Conservation (phyloP, 1,140 invertebrate genomes). For the Episyrphus balteatus region DNA sequence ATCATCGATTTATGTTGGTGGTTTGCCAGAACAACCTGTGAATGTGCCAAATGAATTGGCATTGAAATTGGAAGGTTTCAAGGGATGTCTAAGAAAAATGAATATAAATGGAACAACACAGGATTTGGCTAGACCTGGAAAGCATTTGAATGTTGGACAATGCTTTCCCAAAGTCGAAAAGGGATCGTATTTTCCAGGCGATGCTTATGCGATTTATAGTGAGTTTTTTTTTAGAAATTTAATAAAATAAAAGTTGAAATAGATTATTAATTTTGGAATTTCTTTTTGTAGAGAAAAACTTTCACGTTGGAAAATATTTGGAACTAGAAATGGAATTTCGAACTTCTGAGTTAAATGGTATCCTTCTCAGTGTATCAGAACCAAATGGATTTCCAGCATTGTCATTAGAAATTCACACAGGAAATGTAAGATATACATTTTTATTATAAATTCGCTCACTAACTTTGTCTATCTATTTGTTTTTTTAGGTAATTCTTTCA, state of each 20-base stretch:
- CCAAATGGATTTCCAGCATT: slow-evolving; percentile 52
- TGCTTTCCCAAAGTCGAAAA: slow-evolving; percentile 78
- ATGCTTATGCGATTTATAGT: slow-evolving; percentile 75
- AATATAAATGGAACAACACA: slow-evolving; percentile 60
- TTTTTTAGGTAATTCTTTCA: slow-evolving; percentile 51
- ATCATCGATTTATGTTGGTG: slow-evolving; percentile 67
- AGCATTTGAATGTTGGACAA: slow-evolving; percentile 61
- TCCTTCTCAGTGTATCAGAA: slow-evolving; percentile 63
- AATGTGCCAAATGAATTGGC: slow-evolving; percentile 36
- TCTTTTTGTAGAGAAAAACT: slow-evolving; percentile 50
- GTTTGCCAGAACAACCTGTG: slow-evolving; percentile 50
- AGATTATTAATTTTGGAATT: slow-evolving; percentile 3
- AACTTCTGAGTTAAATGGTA: slow-evolving; percentile 67
- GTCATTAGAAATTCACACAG: slow-evolving; percentile 64
- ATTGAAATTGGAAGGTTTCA: slow-evolving; percentile 61
- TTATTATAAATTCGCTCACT: background rate
- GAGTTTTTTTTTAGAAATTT: slow-evolving; percentile 25
- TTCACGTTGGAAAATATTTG: slow-evolving; percentile 53
- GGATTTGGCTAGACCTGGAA: slow-evolving; percentile 61
- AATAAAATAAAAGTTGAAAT: slow-evolving; percentile 5
- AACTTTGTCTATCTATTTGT: background rate
- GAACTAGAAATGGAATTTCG: slow-evolving; percentile 74
- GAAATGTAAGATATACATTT: slow-evolving; percentile 44
- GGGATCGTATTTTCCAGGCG: slow-evolving; percentile 76
- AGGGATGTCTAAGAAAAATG: slow-evolving; percentile 71